Evolutionary conservation across 2,888 invertebrate species (phyloP).

Genomic region (Silvanus unidentatus): DNA sequence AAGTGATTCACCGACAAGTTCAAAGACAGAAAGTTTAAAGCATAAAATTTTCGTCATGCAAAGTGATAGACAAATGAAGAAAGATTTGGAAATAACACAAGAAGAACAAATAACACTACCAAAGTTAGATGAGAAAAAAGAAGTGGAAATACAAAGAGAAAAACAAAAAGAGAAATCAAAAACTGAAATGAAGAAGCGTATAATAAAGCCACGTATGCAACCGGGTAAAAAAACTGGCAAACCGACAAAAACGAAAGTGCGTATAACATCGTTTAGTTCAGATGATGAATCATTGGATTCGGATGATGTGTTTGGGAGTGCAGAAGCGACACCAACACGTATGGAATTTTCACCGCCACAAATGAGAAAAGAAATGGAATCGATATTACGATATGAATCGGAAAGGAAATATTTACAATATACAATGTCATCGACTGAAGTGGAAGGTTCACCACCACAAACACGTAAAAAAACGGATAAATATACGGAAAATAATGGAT

Average conservation of each 20-base stretch:
- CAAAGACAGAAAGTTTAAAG: conserved; percentile 62
- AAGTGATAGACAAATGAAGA: conserved; percentile 28
- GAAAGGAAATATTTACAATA: conserved; percentile 57
- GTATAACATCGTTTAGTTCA: conserved; percentile 70
- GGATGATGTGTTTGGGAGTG: conserved; percentile 70
- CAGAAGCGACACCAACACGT: conserved; percentile 66
- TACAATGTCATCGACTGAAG: conserved; percentile 70
- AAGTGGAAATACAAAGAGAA: conserved; percentile 20
- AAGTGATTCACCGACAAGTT: conserved; percentile 70
- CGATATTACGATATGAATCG: conserved; percentile 65
- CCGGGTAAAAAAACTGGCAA: conserved; percentile 56
- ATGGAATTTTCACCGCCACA: conserved; percentile 71
- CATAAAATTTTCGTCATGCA: conserved; percentile 28
- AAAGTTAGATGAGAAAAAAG: conserved; percentile 31
- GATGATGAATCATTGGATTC: conserved; percentile 73
- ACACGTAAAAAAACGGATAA: conserved; percentile 65
- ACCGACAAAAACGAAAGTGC: conserved; percentile 60
- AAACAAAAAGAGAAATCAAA: conserved; percentile 50
- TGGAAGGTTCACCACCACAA: conserved; percentile 70
- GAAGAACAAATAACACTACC: conserved; percentile 20
- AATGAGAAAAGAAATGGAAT: conserved; percentile 69
- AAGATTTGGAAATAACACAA: conserved; percentile 20
- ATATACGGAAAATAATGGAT: conserved; percentile 49
- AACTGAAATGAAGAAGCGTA: conserved; percentile 58
- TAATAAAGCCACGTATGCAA: conserved; percentile 58